A percentile compares a stretch with the other conserved stretches of the same genome.
These are phyloP conservation scores for Pocillopora meandrina DNA, from an alignment of 92 coral and sea anemone species.

Conservation along the genomic window DNA sequence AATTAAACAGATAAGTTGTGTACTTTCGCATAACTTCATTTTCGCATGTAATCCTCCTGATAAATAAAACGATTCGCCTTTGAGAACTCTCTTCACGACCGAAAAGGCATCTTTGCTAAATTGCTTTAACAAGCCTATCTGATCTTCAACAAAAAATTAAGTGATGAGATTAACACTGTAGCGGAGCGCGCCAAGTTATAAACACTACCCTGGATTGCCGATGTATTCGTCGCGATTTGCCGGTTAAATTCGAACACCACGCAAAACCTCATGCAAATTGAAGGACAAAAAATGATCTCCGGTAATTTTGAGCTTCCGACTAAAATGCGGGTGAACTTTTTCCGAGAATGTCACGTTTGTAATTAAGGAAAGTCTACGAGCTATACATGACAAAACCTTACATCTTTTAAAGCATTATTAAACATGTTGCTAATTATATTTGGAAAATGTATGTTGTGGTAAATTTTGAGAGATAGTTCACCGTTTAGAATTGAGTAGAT, in stretches of 20 bases:
- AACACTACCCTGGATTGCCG: background rate
- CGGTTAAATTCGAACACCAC: background rate
- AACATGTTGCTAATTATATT: background rate
- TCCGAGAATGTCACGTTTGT: too few species aligned
- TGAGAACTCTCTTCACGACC: background rate
- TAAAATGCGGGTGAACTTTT: too few species aligned
- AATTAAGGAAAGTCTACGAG: background rate
- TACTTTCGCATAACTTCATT: background rate
- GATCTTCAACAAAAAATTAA: constrained; percentile 40
- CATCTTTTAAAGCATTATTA: constrained; percentile 1
- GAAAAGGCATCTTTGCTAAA: background rate
- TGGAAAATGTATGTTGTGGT: background rate
- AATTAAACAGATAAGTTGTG: constrained; percentile 21
- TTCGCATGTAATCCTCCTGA: background rate
- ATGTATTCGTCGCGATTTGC: background rate
- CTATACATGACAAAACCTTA: background rate
- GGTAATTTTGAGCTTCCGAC: too few species aligned
- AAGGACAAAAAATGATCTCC: too few species aligned
- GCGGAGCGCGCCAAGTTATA: background rate
- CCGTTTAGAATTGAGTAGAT: background rate
- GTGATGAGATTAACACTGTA: constrained; percentile 24
- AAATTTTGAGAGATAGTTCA: background rate
- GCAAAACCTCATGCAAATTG: background rate
- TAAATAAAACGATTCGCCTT: background rate
- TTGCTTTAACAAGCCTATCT: constrained; percentile 21